Conservation (phyloP, 2,888 invertebrate species). For the Apodemia mormo region DNA sequence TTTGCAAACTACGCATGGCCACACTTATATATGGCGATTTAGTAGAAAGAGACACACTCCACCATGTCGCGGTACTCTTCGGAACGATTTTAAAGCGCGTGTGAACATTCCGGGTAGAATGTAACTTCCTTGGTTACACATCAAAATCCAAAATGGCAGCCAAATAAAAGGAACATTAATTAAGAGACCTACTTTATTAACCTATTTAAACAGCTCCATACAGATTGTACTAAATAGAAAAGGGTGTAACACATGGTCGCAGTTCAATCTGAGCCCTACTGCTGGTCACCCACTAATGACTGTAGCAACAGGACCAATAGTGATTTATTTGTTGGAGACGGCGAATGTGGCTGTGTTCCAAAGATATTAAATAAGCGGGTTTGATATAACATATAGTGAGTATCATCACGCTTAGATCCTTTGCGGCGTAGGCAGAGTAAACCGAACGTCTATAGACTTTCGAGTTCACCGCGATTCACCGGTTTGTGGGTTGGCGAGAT, state of each 20-base stretch:
- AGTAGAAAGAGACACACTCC: no score
- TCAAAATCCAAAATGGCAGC: neutral
- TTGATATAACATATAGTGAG: neutral
- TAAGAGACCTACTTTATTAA: neutral
- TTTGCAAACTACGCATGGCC: no score
- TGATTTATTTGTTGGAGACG: constrained; percentile 69
- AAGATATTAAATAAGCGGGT: constrained; percentile 24
- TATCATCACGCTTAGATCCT: no score
- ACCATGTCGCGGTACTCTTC: no score
- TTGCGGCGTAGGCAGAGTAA: no score
- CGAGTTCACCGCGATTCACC: no score
- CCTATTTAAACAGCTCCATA: neutral
- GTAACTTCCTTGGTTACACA: no score
- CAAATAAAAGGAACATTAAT: neutral
- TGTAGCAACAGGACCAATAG: constrained; percentile 59
- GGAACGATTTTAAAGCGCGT: no score
- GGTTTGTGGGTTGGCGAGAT: no score
- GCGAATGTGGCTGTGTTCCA: constrained; percentile 44
- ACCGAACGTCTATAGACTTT: no score
- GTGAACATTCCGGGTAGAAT: no score
- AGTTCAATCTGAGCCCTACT: constrained; percentile 56
- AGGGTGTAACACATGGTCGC: constrained; percentile 50
- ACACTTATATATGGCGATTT: no score
- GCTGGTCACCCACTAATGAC: constrained; percentile 70
- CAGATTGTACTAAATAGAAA: constrained; percentile 23